A percentile compares a stretch with the other conserved stretches of the same genome.
Evolutionary conservation across 2,113 vertebrate species (phyloP).

Genomic region (Climacteris rufus): DNA sequence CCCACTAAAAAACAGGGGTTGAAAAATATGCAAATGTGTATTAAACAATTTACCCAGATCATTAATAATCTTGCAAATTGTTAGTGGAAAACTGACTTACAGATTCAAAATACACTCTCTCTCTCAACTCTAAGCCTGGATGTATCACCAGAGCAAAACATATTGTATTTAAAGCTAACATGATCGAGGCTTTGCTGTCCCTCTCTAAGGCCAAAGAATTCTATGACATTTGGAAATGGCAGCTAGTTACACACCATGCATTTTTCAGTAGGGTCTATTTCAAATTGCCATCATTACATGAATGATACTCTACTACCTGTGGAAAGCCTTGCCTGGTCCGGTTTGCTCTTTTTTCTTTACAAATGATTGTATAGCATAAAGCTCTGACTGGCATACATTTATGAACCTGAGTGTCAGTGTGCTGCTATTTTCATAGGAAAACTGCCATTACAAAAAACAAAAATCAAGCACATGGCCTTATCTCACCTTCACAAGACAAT

Average conservation of each 20-base stretch:
- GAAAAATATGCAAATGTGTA: background rate
- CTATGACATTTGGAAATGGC: background rate
- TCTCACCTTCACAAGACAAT: background rate
- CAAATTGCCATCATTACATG: background rate
- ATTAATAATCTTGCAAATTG: background rate
- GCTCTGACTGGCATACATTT: background rate
- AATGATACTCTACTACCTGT: background rate
- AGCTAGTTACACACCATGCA: background rate
- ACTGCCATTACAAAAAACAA: background rate
- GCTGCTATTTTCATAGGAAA: background rate
- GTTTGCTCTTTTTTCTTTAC: background rate
- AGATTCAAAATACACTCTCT: background rate
- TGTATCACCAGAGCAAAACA: background rate
- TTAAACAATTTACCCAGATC: background rate
- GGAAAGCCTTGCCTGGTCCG: background rate
- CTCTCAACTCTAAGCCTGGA: background rate
- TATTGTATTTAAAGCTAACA: background rate
- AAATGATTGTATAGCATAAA: background rate
- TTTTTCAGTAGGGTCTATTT: conserved; percentile 15
- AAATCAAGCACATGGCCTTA: background rate
- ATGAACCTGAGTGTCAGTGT: background rate
- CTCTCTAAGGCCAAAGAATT: background rate
- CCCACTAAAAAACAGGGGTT: background rate
- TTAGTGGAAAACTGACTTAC: background rate
- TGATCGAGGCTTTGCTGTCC: background rate